Percentiles rank a stretch among this genome's conserved stretches.
Evolutionary conservation across 1,140 invertebrate genomes (phyloP).

Genomic region (Rhyacophila brunnea): DNA sequence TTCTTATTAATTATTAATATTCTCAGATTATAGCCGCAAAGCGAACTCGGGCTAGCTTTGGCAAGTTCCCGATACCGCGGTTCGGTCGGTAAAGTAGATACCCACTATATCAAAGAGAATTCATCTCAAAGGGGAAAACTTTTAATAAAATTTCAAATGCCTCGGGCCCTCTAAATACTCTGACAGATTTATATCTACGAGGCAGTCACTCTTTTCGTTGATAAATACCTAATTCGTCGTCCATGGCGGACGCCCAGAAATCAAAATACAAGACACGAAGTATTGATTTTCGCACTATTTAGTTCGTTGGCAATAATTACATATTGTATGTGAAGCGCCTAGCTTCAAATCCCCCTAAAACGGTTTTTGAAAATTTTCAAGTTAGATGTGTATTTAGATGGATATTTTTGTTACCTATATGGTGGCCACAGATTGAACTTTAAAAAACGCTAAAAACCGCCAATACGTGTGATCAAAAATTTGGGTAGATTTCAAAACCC

Average conservation of each 20-base stretch:
- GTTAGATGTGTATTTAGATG: no score
- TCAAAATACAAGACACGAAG: not conserved
- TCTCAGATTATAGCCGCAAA: not conserved
- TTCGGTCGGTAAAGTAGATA: slow-evolving; percentile 1
- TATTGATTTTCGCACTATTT: no score
- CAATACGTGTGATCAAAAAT: no score
- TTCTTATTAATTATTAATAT: slow-evolving; percentile 15
- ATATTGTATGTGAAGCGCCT: no score
- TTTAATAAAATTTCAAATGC: slow-evolving; percentile 33
- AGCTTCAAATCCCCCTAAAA: no score
- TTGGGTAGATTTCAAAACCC: no score
- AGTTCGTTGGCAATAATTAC: no score
- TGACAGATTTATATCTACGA: slow-evolving; percentile 32
- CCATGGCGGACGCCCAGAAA: not conserved
- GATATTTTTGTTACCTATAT: no score
- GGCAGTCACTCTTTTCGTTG: slow-evolving; percentile 15
- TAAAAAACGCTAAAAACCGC: no score
- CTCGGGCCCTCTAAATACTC: slow-evolving; percentile 28
- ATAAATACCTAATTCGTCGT: slow-evolving; percentile 12
- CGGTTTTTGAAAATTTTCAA: no score
- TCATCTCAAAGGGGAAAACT: slow-evolving; percentile 30
- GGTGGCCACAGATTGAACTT: no score
- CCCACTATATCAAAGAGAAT: slow-evolving; percentile 26
- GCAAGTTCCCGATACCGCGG: slow-evolving; percentile 12
- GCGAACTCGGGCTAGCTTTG: slow-evolving; percentile 1